Conservation (phyloP, 2,888 invertebrate species). For the Ptilodon capucinus region DNA sequence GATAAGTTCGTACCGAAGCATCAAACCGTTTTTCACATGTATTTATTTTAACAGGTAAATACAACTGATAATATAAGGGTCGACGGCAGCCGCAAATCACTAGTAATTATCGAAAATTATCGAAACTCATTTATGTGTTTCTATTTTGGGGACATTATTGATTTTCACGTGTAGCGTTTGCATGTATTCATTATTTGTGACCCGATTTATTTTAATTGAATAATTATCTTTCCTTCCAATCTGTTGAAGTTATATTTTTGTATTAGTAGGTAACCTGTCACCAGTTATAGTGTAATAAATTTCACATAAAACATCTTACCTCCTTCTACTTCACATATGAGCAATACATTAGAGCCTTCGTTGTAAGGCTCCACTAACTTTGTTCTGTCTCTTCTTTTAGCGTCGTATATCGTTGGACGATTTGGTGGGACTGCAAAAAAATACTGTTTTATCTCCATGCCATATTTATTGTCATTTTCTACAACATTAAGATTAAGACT, state of each 20-base stretch:
- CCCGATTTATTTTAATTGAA: neutral
- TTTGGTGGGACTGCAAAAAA: slow-evolving; percentile 89
- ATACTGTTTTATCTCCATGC: too few species aligned
- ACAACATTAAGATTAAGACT: too few species aligned
- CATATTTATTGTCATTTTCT: too few species aligned
- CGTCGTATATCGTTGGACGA: slow-evolving; percentile 91
- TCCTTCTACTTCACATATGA: slow-evolving; percentile 92
- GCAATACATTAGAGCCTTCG: slow-evolving; percentile 91
- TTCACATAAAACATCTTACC: slow-evolving; percentile 82
- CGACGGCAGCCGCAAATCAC: neutral
- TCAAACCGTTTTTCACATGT: too few species aligned
- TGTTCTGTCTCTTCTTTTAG: slow-evolving; percentile 88
- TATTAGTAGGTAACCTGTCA: neutral
- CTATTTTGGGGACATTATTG: neutral
- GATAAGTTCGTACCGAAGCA: too few species aligned
- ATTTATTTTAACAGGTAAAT: neutral
- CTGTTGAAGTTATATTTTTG: neutral
- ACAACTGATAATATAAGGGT: neutral
- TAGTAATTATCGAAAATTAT: neutral
- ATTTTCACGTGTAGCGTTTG: neutral
- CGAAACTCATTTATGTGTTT: too few species aligned
- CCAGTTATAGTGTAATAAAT: neutral
- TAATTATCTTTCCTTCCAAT: neutral
- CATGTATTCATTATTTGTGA: neutral
- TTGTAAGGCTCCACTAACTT: slow-evolving; percentile 91